Conservation (phyloP, 2,888 invertebrate genomes). For the Xiphydria camelus region DNA sequence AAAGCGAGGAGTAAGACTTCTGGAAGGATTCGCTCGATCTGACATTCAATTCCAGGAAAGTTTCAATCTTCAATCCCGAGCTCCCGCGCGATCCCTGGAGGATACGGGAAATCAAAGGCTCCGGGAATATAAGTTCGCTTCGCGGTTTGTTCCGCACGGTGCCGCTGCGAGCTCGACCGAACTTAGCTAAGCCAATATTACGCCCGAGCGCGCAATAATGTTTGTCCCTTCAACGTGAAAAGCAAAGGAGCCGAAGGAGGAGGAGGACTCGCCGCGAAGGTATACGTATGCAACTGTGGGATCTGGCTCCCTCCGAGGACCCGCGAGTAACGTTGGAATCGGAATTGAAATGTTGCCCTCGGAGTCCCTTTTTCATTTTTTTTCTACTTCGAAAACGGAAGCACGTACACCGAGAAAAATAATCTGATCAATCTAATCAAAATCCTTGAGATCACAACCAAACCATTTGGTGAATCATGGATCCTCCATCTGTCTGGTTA, state of each 20-base stretch:
- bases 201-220: constrained; percentile 21
- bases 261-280: no score
- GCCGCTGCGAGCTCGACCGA: constrained; percentile 6
- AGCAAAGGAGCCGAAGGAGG: constrained; percentile 9
- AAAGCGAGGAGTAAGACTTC: constrained; percentile 41
- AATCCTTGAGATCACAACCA: no score
- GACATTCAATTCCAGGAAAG: constrained; percentile 49
- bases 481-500: no score
- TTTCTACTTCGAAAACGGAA: no score
- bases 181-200: constrained; percentile 27
- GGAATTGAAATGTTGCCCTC: no score
- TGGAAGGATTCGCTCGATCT: constrained; percentile 37
- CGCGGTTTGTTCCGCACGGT: constrained; percentile 23
- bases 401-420: no score
- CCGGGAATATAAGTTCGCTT: constrained; percentile 31
- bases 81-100: constrained; percentile 30
- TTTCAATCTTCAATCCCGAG: constrained; percentile 44
- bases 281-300: no score
- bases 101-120: constrained; percentile 41
- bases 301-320: no score
- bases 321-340: no score
- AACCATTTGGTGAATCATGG: no score
- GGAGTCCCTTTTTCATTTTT: no score
- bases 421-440: no score
- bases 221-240: constrained; percentile 14